Base-by-base conservation (phyloP, 1,140 invertebrate genomes). In the Paralvinella palmiformis region DNA sequence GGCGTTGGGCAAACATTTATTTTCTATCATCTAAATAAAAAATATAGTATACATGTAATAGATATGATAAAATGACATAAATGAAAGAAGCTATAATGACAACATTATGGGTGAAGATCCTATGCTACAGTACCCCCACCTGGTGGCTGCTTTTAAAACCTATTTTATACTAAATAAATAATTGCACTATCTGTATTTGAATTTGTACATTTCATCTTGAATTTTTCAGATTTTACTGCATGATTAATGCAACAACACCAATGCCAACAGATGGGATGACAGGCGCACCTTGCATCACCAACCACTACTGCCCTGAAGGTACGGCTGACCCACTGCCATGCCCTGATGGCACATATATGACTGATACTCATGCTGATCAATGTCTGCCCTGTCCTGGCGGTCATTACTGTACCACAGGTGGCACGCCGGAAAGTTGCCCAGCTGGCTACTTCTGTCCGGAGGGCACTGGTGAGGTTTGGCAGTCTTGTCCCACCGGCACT, bases 401-500 rank as follows among this genome's bases (percentile, higher is more conserved):
- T 22, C 67, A 74, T 63, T 77, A 75, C 62, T 77, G 75, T 68
- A 66, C 70, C 2, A 69, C 71, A 15, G 75, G 72, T 5, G n/a
- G 31, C 5, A 72, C 69, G 17, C 73, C 73, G 4, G 10, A 44
- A 24, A 6, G 20, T 36, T 68, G 64, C 35, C 71, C 73, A 5
- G 68, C 59, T 17, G 75, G 75, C 24, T 68, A 68, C 7, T 78
- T 73, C 67, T 79, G 77, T 57, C 67, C 68, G 13, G 50, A 56
- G 31, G 77, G 73, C 10, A 71, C 64, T 37, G 61, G 63, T 15
- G 10, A 35, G 29, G 66, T 77, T 7, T 76, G 71, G 69, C 63
- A 76, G 60, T 70, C 69, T 2, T 78, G 76, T 63, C 76, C 76
- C 10, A 62, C 68, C 1, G 75, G 76, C 17, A 79, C 76, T 10